Conservation (phyloP, 2,888 invertebrate genomes). For the Drosophila macrothrix region DNA sequence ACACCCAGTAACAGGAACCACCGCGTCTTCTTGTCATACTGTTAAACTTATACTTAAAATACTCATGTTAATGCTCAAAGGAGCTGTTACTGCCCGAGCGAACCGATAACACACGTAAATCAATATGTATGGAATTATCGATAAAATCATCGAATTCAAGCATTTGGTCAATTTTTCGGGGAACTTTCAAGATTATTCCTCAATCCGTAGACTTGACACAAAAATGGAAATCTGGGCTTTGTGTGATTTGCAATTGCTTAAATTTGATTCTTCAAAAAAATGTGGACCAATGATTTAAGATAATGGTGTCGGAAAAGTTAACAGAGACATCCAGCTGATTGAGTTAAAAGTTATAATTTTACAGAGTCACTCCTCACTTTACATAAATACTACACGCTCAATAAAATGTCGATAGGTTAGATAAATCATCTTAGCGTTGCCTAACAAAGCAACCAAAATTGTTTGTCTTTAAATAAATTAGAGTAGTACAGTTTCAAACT, state of each 20-base stretch:
- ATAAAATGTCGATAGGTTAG: background rate
- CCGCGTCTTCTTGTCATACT: slow-evolving; percentile 30
- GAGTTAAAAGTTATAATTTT: background rate
- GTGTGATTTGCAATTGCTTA: background rate
- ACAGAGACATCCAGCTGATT: background rate
- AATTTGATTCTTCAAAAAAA: background rate
- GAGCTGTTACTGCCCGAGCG: slow-evolving; percentile 30
- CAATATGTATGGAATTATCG: slow-evolving; percentile 3
- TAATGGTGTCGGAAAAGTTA: background rate
- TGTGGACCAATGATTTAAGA: background rate
- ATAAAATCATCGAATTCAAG: slow-evolving; percentile 10
- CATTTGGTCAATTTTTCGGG: background rate
- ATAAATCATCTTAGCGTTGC: background rate
- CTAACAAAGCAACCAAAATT: background rate
- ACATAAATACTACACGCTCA: background rate
- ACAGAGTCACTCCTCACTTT: background rate
- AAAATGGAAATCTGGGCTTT: background rate
- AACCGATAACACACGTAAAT: slow-evolving; percentile 2
- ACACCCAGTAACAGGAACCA: slow-evolving; percentile 30
- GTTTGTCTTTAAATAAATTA: background rate
- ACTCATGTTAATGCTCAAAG: slow-evolving; percentile 29
- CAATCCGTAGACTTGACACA: background rate
- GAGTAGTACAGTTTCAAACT: background rate
- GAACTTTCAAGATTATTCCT: background rate
- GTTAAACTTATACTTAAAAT: slow-evolving; percentile 31